Evolutionary conservation across 1,140 invertebrate genomes (phyloP), one percentile per base, ranked within the genome.

Genomic region (Choristoneura fumiferana): DNA sequence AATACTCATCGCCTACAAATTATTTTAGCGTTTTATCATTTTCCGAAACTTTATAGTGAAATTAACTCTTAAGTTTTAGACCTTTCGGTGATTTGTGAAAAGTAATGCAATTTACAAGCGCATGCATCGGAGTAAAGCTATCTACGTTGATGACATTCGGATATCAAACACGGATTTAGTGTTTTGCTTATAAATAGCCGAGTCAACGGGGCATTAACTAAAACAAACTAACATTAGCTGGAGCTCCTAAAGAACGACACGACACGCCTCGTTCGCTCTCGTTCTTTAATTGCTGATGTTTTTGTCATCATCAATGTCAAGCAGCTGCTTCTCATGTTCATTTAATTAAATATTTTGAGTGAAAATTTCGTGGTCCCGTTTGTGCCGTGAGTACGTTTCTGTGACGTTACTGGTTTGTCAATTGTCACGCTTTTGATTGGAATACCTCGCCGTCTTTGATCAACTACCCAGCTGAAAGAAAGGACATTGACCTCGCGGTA

Each of bases 131-230:
- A n/a, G n/a, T n/a, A n/a, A n/a, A n/a, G n/a, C n/a, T n/a, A n/a
- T n/a, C n/a, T n/a, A n/a, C n/a, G n/a, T n/a, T n/a, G n/a, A n/a
- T 61, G 63, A 65, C 63, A 58, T 63, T 37, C 38, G 29, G 38
- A 49, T 49, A 18, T 54, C 34, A 35, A 58, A 35, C 49, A 29
- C 45, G 54, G 54, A 63, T 60, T 54, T 57, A 59, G 35, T 62
- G 54, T 36, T 57, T 55, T 39, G 56, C 36, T 57, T 76, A 76
- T 71, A 71, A 71, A 69, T 76, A 69, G 65, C 63, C 59, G 52
- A 69, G 61, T 70, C 71, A 65, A 69, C 71, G 63, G 61, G 62
- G 66, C 71, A 69, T 69, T 58, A 66, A 71, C 65, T 62, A 65
- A 71, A 71, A 70, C 69, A 70, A 70, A 65, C 53, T 52, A 45